These are phyloP conservation scores for Dryobotodes eremita DNA, from an alignment of 2,888 invertebrate species.

Conservation along the genomic window DNA sequence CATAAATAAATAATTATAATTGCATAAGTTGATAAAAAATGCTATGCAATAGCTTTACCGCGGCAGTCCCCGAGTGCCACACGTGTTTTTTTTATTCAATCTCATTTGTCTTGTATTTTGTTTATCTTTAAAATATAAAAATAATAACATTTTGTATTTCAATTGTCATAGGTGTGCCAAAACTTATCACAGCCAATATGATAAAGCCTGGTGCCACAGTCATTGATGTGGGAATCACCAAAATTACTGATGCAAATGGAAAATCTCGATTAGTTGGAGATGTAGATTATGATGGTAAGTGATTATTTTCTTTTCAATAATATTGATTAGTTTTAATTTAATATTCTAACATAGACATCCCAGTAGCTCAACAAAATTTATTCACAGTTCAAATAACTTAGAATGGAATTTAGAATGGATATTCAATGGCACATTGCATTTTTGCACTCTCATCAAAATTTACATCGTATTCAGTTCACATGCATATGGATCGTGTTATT, in stretches of 20 bases:
- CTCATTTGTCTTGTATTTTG: background rate
- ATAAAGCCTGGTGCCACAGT: constrained; percentile 96
- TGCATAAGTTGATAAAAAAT: too few relatives aligned
- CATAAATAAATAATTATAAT: too few relatives aligned
- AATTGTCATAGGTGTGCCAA: constrained; percentile 91
- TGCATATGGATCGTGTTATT: too few relatives aligned
- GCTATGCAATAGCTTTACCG: too few relatives aligned
- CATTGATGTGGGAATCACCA: constrained; percentile 97
- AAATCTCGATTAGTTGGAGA: constrained; percentile 96
- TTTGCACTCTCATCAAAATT: background rate
- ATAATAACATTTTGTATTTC: constrained; percentile 1
- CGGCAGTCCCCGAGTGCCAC: too few relatives aligned
- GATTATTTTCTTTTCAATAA: background rate
- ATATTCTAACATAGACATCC: background rate
- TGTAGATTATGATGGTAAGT: constrained; percentile 95
- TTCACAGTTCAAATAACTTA: background rate
- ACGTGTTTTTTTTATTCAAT: too few relatives aligned
- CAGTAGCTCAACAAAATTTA: background rate
- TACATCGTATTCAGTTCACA: too few relatives aligned
- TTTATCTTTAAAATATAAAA: constrained; percentile 8
- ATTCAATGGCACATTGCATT: background rate
- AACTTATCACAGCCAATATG: constrained; percentile 95
- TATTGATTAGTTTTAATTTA: background rate
- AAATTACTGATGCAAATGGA: constrained; percentile 92
- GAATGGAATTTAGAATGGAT: background rate